Percentiles rank a stretch among this genome's conserved stretches.
phyloP scores from a whole-genome alignment of 2,113 vertebrate species.

The Anser cygnoides region DNA sequence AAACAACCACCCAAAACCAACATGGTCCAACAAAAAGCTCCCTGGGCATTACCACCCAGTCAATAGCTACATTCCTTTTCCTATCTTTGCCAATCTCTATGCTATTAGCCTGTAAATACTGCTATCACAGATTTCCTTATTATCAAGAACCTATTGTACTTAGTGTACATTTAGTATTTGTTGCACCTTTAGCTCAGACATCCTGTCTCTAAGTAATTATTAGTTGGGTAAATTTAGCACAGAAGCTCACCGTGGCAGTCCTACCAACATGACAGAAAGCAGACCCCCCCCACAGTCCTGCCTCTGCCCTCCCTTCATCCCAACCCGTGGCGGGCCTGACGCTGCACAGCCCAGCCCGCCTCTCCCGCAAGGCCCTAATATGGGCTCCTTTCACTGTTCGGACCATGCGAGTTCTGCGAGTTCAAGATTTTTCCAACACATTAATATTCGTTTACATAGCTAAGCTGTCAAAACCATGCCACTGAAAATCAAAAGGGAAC shows the following conservation, averaged over 20 bases:
- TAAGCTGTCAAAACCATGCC: not conserved
- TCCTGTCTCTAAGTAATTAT: not conserved
- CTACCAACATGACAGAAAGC: not conserved
- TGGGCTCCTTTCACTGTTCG: not conserved
- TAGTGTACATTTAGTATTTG: not conserved
- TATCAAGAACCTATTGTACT: not conserved
- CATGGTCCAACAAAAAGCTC: no score
- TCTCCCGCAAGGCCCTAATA: not conserved
- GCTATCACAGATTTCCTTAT: not conserved
- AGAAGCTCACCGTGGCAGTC: not conserved
- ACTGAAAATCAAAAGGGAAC: not conserved
- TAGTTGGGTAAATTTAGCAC: not conserved
- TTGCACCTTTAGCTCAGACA: not conserved
- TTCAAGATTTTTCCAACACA: not conserved
- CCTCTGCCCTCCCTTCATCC: not conserved
- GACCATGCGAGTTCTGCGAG: accelerated
- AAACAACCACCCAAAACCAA: not conserved
- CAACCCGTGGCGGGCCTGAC: not conserved
- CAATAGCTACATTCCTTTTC: not conserved
- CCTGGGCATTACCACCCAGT: not conserved
- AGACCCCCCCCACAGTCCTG: not conserved
- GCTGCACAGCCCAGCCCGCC: not conserved
- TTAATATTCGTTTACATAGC: not conserved
- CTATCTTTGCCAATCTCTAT: not conserved
- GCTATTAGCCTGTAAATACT: not conserved